phyloP scores from a whole-genome alignment of 2,888 invertebrate genomes.

The Ectemnius continuus region DNA sequence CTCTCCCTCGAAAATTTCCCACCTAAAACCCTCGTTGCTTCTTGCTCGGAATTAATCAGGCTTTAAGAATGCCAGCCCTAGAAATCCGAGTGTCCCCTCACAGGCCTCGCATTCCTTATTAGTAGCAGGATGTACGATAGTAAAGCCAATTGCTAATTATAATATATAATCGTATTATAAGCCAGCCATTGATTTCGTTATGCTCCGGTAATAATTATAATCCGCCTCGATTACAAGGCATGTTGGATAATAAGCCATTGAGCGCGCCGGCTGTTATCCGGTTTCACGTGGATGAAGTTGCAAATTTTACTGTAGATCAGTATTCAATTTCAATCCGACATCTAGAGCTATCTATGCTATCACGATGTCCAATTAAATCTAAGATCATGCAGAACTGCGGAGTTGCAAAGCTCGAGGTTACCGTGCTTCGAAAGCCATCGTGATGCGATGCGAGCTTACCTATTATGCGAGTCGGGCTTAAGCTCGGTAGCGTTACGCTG shows the following conservation, averaged over 20 bases:
- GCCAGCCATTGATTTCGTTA: background rate
- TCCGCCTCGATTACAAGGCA: background rate
- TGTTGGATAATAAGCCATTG: background rate
- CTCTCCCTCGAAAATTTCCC: no score
- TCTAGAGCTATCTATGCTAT: no score
- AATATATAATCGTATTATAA: background rate
- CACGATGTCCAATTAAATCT: no score
- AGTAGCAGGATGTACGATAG: background rate
- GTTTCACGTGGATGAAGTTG: background rate
- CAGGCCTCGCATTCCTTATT: background rate
- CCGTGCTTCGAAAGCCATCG: no score
- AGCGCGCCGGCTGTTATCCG: background rate
- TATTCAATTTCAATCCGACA: background rate
- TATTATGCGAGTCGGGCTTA: no score
- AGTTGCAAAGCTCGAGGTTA: no score
- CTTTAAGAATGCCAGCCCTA: no score
- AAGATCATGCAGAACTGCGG: no score
- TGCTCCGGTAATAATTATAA: background rate
- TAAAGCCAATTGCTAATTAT: background rate
- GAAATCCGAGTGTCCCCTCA: background rate
- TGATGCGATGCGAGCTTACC: no score
- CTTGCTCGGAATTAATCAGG: no score
- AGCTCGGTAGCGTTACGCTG: no score
- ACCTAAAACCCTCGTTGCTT: no score
- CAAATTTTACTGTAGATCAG: background rate